Conservation (phyloP, 1,140 invertebrate genomes). For the Papilio polytes region DNA sequence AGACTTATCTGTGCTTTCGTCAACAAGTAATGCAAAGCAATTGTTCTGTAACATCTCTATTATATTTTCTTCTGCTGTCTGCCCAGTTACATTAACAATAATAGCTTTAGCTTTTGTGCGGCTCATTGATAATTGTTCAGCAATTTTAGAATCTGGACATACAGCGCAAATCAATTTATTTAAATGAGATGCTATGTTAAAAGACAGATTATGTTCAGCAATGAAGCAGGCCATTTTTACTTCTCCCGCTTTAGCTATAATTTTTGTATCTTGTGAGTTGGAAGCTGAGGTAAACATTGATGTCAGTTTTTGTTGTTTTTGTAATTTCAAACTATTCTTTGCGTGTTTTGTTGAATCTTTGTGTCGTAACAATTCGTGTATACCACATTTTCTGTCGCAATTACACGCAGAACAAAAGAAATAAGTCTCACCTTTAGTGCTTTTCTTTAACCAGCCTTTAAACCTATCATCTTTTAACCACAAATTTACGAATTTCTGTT, state of each 20-base stretch:
- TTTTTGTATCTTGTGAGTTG: constrained; percentile 5
- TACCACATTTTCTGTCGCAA: constrained; percentile 46
- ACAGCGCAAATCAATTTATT: no score
- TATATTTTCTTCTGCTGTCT: no score
- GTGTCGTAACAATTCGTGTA: constrained; percentile 42
- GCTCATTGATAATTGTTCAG: no score
- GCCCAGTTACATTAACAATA: no score
- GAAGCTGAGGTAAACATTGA: constrained; percentile 21
- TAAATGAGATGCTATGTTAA: no score
- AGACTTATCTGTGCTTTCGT: no score
- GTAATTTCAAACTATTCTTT: constrained; percentile 41
- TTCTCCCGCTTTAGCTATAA: constrained; percentile 31
- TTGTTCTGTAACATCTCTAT: no score
- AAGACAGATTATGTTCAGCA: no score
- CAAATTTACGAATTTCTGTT: constrained; percentile 49
- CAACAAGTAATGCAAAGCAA: no score
- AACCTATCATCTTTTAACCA: constrained; percentile 51
- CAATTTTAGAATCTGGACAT: no score
- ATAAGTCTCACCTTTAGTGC: constrained; percentile 46
- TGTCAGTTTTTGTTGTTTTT: constrained; percentile 44
- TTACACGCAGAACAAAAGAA: constrained; percentile 45
- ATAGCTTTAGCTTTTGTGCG: no score
- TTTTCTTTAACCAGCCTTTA: constrained; percentile 46
- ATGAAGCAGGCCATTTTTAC: neutral
- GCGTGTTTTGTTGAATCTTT: constrained; percentile 44